Percentiles rank a stretch among this genome's conserved stretches.
phyloP scores from a whole-genome alignment of 2,888 invertebrate genomes.

The Molanna angustata region DNA sequence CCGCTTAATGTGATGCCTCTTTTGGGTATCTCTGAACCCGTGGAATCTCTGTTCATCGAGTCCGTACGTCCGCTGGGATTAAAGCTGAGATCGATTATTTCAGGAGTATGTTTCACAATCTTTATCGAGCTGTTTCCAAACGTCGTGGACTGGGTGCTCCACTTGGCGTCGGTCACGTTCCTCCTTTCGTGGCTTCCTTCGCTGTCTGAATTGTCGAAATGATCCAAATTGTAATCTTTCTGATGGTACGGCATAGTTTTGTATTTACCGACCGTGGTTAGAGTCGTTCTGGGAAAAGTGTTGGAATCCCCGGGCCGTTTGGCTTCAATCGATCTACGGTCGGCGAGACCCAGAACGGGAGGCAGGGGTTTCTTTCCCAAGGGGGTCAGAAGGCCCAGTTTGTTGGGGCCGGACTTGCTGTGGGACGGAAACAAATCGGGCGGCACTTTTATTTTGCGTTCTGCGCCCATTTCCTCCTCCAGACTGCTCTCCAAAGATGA shows the following conservation, averaged over 20 bases:
- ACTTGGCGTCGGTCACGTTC: slow-evolving; percentile 4
- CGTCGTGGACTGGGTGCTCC: slow-evolving; percentile 30
- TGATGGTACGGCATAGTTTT: slow-evolving; percentile 20
- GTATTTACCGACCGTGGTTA: slow-evolving; percentile 19
- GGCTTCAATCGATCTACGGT: slow-evolving; percentile 14
- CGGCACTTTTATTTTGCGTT: slow-evolving; percentile 30
- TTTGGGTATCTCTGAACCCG: slow-evolving; percentile 39
- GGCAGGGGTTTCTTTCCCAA: slow-evolving; percentile 38
- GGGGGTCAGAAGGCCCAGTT: slow-evolving; percentile 40
- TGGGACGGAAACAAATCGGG: slow-evolving; percentile 12
- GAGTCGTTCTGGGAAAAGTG: slow-evolving; percentile 27
- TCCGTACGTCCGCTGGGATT: slow-evolving; percentile 38
- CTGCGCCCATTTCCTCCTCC: slow-evolving; percentile 26
- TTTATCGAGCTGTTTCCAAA: slow-evolving; percentile 44
- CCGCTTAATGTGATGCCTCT: slow-evolving; percentile 53
- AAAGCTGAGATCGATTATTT: slow-evolving; percentile 52
- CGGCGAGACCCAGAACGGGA: slow-evolving; percentile 15
- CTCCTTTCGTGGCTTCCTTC: slow-evolving; percentile 16
- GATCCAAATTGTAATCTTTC: slow-evolving; percentile 16
- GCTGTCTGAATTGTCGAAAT: slow-evolving; percentile 20
- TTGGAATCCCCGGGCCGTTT: slow-evolving; percentile 25
- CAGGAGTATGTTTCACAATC: slow-evolving; percentile 49
- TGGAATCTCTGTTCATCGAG: slow-evolving; percentile 4
- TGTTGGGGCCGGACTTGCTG: not conserved
- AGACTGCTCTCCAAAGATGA: slow-evolving; percentile 48